Evolutionary conservation across 2,888 invertebrate species (phyloP), one percentile per base, ranked within the genome.

Genomic region (Halictus ligatus): DNA sequence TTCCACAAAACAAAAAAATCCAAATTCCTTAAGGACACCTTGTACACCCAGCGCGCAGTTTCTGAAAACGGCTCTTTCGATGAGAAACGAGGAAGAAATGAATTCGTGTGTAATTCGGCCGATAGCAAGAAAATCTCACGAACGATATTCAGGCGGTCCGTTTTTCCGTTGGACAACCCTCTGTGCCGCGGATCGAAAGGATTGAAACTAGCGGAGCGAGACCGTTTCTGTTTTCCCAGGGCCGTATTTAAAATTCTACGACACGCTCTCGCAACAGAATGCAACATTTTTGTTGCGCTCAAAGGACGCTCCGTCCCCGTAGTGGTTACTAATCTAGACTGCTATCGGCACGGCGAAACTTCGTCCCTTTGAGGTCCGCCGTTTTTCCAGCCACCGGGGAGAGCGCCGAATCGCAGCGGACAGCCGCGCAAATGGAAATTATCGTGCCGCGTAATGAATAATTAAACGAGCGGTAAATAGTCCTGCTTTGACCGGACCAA

Each of bases 391-490:
- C 18, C 29, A 21, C 10, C 12, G 50, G 21, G 21, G 18, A 7
- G 25, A 64, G n/a, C 64, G 78, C 71, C 21, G 72, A 72, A 83
- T 78, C 75, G 69, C 48, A n/a, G 46, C 35, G 73, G 72, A 72
- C 64, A 35, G 71, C 50, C 83, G 46, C 64, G 83, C 83, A 77
- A 82, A 84, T 73, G 69, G 71, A 85, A 80, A 75, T 67, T 85
- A 81, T 81, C 75, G 78, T 46, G 46, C 64, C 60, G 64, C 46
- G 29, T 67, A 75, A 78, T 86, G 78, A 85, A 86, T 86, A 81
- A 85, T 86, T 81, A 85, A 78, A 48, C 81, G 75, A 50, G 58
- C 79, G 46, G 85, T 79, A 85, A 89, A 83, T 74, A 89, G 82
- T 84, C 83, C 78, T 71, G 50, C 83, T 81, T 79, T 78, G 77